Base-by-base conservation (phyloP, 2,797 vertebrate genomes). In the Pseudochirops cupreus region DNA sequence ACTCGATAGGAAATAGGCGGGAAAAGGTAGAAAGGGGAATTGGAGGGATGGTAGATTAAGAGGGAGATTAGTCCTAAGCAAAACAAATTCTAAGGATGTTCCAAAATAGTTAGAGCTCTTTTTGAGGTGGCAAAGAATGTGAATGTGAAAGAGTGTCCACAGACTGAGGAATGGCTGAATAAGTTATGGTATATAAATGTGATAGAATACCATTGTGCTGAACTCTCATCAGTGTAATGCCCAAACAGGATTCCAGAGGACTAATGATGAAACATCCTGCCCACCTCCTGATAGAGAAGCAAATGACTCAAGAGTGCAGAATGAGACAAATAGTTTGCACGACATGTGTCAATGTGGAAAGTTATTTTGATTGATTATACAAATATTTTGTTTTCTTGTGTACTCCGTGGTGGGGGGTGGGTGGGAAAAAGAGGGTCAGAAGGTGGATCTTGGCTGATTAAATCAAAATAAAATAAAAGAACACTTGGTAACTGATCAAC, bases 201-300 rank as follows among this genome's bases (percentile, higher is more conserved):
- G 67, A 82, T 9, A 16, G 62, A 39, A 24, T 82, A 82, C 18
- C n/a, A 46, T 10, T 82, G 67, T 82, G n/a, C 18, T 82, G 67
- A 82, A 82, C 18, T 46, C 18, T 46, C 18, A 39, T 82, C 18
- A 39, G n/a, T 82, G 18, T 82, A 82, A 39, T 21, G 67, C 46
- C n/a, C 18, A 82, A 82, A 39, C 18, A 39, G n/a, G 67, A 82
- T 82, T 24, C 18, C n/a, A 82, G 67, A 46, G 0, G 18, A 21
- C 67, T 82, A 82, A 82, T 39, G 18, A 39, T 82, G 33, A 82
- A 82, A 39, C 18, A 82, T 82, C 3, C 18, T 39, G n/a, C n/a
- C n/a, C n/a, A 82, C 62, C n/a, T 82, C 18, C 67, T 82, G n/a
- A 82, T 82, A 82, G 67, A 82, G 67, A n/a, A n/a, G 67, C n/a